Base-by-base conservation (phyloP, 1,140 invertebrate genomes). In the Drosophila quadrilineata region DNA sequence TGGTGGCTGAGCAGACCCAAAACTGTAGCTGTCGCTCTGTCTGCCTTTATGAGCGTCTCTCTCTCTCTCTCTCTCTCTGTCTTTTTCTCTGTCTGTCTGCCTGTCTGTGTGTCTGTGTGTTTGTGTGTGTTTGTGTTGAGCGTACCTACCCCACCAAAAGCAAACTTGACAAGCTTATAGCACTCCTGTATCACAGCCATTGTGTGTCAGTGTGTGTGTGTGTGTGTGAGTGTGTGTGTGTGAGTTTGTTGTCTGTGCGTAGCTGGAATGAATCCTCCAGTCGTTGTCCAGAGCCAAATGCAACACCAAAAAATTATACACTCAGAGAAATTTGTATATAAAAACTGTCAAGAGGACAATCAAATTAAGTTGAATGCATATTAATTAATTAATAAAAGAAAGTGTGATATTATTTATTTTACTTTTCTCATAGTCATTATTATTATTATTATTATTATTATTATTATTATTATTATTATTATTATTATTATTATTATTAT, bases 131-230 rank as follows among this genome's bases (percentile, higher is more conserved):
- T 17, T 54, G 36, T 29, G 12, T 29, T 4, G 9, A 6, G 3
- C 12, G 63, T 66, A 59, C 79, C 79, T 85, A 85, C 79, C 79
- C 79, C 79, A 85, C 79, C 79, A 85, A 84, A 82, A 76, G 66
- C 62, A 71, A 85, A 85, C 79, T 85, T 85, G 79, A 85, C 79
- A 57, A 85, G 79, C 79, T 85, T 85, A 77, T 43, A 48, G 38
- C 46, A 53, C 48, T 22, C 5, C 14, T 19, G 19, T 35, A 26
- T 31, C 26, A 29, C 50, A n/a, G 50, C 8, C 24, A 33, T 24
- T 33, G 17, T 43, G 35, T 59, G 26, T 40, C 14, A 28, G 31
- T 29, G 24, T 46, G 29, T 38, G 21, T 12, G 3, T 40, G 14
- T 40, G 4, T 52, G 22, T 52, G 22, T 28, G 22, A 52, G 29